These are phyloP conservation scores for Drosophila austrosaltans DNA, from an alignment of 2,888 invertebrate genomes.

Conservation along the genomic window DNA sequence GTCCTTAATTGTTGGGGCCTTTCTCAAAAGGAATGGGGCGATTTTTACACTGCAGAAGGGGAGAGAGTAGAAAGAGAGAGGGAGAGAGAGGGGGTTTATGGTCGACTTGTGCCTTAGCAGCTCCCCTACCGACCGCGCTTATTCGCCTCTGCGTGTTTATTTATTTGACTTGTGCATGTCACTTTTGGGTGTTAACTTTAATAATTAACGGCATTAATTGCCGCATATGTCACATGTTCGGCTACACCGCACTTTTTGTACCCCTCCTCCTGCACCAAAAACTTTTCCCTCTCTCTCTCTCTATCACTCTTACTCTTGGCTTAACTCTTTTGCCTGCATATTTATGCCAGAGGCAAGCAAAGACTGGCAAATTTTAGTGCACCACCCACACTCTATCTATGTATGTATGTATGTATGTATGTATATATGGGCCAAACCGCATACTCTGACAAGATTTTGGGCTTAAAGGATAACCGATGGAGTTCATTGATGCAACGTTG, in stretches of 20 bases:
- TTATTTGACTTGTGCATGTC: slow-evolving; percentile 80
- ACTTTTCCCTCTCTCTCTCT: slow-evolving; percentile 25
- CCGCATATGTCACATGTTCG: slow-evolving; percentile 78
- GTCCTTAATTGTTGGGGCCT: slow-evolving; percentile 74
- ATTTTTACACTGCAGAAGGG: slow-evolving; percentile 31
- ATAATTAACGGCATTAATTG: slow-evolving; percentile 78
- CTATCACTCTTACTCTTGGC: not conserved
- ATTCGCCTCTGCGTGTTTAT: slow-evolving; percentile 70
- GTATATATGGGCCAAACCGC: no score
- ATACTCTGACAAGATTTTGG: no score
- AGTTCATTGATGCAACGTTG: not conserved
- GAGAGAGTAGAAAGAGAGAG: not conserved
- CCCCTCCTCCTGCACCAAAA: not conserved
- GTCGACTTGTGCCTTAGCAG: slow-evolving; percentile 14
- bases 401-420: no score
- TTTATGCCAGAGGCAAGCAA: not conserved
- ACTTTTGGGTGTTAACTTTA: slow-evolving; percentile 79
- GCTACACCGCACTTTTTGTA: slow-evolving; percentile 44
- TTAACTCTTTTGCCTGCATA: slow-evolving; percentile 13
- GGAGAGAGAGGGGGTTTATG: not conserved
- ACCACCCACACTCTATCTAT: not conserved
- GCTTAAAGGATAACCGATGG: no score
- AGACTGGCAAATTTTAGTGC: not conserved
- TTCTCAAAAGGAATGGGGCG: slow-evolving; percentile 23
- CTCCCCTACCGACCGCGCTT: slow-evolving; percentile 20